Percentiles rank a stretch among this genome's conserved stretches.
Evolutionary conservation across 2,888 invertebrate genomes (phyloP).

Genomic region (Clistopyga incitator): DNA sequence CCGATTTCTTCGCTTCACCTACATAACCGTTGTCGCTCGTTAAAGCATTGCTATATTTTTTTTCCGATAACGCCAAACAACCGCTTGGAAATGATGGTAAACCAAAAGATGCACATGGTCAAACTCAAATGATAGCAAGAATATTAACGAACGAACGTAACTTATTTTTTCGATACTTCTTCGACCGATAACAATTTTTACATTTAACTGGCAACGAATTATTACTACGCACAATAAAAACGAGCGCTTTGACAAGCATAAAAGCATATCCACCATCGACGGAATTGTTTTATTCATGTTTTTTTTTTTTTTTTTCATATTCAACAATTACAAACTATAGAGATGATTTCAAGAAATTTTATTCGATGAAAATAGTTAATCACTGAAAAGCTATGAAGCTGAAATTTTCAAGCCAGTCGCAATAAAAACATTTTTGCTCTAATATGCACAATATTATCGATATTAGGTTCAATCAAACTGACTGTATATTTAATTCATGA

Average conservation of each 20-base stretch:
- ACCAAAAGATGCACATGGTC: conserved; percentile 10
- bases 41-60: conserved; percentile 52
- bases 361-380: too few species aligned
- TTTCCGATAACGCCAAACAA: conserved; percentile 30
- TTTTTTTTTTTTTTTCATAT: too few species aligned
- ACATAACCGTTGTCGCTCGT: conserved; percentile 39
- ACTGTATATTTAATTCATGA: background rate
- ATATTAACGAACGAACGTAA: background rate
- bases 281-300: background rate
- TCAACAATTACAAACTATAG: too few species aligned
- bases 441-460: too few species aligned
- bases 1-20: conserved; percentile 47
- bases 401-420: too few species aligned
- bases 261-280: background rate
- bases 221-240: background rate
- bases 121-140: conserved; percentile 5
- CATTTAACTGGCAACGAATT: conserved; percentile 16
- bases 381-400: too few species aligned
- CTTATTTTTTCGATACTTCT: background rate
- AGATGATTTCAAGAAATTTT: too few species aligned
- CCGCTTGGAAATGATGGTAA: conserved; percentile 2
- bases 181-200: background rate
- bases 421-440: too few species aligned
- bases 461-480: too few species aligned
- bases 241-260: background rate